These are phyloP conservation scores for Nymphalis urticae DNA, from an alignment of 2,888 invertebrate species.

Conservation along the genomic window DNA sequence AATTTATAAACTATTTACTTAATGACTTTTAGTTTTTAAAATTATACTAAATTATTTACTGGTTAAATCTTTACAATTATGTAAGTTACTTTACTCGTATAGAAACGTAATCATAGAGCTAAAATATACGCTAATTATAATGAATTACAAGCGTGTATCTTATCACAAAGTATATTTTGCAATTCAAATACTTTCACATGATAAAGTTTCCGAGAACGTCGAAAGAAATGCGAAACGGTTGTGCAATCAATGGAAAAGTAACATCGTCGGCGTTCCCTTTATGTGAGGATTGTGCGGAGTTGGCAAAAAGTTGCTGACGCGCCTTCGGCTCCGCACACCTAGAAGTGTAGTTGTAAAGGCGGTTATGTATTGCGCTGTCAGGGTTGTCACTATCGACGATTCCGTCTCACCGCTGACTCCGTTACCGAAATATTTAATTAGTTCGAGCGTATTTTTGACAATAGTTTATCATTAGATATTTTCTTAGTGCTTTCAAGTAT, in stretches of 20 bases:
- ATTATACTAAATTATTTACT: background rate
- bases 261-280: constrained; percentile 35
- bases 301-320: constrained; percentile 37
- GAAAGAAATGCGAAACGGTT: constrained; percentile 33
- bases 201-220: constrained; percentile 20
- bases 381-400: background rate
- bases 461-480: too few species aligned
- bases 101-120: background rate
- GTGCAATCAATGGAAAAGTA: constrained; percentile 36
- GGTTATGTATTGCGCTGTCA: constrained; percentile 21
- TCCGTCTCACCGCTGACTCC: too few species aligned
- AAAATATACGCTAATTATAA: background rate
- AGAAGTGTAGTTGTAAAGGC: constrained; percentile 26
- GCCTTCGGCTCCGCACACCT: constrained; percentile 20
- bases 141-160: background rate
- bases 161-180: constrained; percentile 6
- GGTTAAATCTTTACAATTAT: background rate
- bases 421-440: too few species aligned
- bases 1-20: background rate
- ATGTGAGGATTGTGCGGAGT: constrained; percentile 27
- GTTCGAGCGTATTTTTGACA: too few species aligned
- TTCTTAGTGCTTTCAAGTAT: too few species aligned
- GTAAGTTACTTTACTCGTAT: background rate
- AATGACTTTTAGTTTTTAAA: background rate
- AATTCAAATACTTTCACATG: constrained; percentile 7